phyloP scores from a whole-genome alignment of 2,888 invertebrate species.

The Nysson spinosus region DNA sequence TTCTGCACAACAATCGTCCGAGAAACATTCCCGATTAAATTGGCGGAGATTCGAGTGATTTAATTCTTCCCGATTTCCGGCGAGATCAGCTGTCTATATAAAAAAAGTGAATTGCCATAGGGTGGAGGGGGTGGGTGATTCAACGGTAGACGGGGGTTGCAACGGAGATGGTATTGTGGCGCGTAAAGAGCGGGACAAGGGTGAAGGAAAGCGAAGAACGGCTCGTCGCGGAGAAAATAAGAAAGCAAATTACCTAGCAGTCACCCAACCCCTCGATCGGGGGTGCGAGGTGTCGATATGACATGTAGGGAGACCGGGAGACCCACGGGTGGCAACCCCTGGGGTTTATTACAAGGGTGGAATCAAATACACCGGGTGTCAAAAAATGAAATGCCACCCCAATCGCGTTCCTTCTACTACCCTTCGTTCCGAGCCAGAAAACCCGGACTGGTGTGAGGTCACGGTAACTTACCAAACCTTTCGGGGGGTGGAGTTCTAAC shows the following conservation, averaged over 20 bases:
- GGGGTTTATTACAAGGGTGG: conserved; percentile 77
- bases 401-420: conserved; percentile 54
- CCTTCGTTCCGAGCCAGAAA: conserved; percentile 40
- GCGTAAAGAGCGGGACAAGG: conserved; percentile 4
- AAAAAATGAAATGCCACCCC: conserved; percentile 75
- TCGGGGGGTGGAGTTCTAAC: conserved; percentile 40
- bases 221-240: conserved; percentile 70
- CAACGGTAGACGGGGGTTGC: conserved; percentile 47
- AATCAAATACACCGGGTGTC: conserved; percentile 78
- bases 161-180: conserved; percentile 30
- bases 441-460: conserved; percentile 60
- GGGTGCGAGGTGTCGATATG: conserved; percentile 77
- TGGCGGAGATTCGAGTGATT: no score
- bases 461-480: conserved; percentile 65
- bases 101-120: conserved; percentile 45
- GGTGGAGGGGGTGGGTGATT: conserved; percentile 23
- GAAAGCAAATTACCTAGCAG: conserved; percentile 76
- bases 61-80: conserved; percentile 35
- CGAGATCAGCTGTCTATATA: conserved; percentile 32
- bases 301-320: conserved; percentile 68
- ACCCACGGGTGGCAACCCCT: conserved; percentile 68
- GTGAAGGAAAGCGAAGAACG: conserved; percentile 20
- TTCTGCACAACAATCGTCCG: no score
- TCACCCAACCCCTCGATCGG: conserved; percentile 68
- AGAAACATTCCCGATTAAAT: background rate